phyloP scores from a whole-genome alignment of 2,797 vertebrate genomes.

The Crenichthys baileyi region DNA sequence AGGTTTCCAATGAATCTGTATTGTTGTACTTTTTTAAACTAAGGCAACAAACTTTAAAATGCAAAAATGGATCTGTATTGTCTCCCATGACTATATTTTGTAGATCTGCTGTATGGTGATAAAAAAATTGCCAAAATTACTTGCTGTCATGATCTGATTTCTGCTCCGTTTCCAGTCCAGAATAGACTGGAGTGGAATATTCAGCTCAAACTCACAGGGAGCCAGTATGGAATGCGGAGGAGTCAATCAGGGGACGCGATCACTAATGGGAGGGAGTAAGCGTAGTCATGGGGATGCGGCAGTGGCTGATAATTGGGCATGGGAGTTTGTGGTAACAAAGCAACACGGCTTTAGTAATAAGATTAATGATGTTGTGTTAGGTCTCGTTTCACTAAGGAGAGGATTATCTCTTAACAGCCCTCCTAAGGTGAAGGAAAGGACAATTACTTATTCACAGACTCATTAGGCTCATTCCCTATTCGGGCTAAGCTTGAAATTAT shows the following conservation, averaged over 20 bases:
- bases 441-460: constrained; percentile 72
- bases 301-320: constrained; percentile 73
- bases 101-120: constrained; percentile 63
- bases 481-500: constrained; percentile 51
- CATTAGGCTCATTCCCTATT: constrained; percentile 56
- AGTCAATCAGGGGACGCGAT: constrained; percentile 62
- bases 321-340: constrained; percentile 70
- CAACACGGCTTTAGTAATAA: constrained; percentile 70
- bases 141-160: constrained; percentile 45
- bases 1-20: constrained; percentile 48
- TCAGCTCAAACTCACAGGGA: constrained; percentile 1
- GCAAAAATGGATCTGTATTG: constrained; percentile 48
- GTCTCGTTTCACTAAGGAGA: constrained; percentile 75
- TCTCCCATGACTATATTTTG: constrained; percentile 17
- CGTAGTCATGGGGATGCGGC: constrained; percentile 42
- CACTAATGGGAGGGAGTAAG: constrained; percentile 37
- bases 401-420: constrained; percentile 73
- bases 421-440: constrained; percentile 76
- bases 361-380: constrained; percentile 80
- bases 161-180: constrained; percentile 15
- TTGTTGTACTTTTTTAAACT: constrained; percentile 38
- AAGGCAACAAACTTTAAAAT: constrained; percentile 43
- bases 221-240: constrained; percentile 14
- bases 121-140: constrained; percentile 40
- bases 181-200: constrained; percentile 36